Evolutionary conservation across 2,888 invertebrate genomes (phyloP), one percentile per base, ranked within the genome.

Genomic region (Altica lythri): DNA sequence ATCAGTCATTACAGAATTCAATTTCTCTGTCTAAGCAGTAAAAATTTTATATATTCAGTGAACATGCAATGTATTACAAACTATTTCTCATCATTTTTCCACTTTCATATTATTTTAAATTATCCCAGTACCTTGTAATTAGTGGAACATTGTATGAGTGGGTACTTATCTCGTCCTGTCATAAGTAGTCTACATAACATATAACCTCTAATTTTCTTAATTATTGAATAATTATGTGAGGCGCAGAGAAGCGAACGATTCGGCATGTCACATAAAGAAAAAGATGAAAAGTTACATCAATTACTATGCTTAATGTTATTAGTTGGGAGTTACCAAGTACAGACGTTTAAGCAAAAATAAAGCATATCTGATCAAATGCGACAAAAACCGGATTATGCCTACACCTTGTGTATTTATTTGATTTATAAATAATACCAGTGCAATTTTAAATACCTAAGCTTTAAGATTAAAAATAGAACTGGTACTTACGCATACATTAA

Each of bases 121-220:
- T 34, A 13, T 5, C 2, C 17, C n/a, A 17, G 37, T 19, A 38
- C 38, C 19, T 16, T 10, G 4, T 38, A 38, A 38, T 38, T 38
- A 38, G 5, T 18, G n/a, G 19, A 19, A 19, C 38, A 19, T 19
- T 12, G 18, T 19, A 38, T 16, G 27, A 3, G 16, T 30, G 13
- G 12, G 2, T 37, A 37, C 34, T 3, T 5, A 34, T 17, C 4
- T 12, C 19, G 13, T 19, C 38, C 22, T 19, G 38, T 38, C 38
- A 18, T 22, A 22, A 40, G 22, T 22, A 40, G 13, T 32, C 13
- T 19, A 45, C 27, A 38, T 29, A 45, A 45, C 32, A 45, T 16
- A 38, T 29, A 45, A 45, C 32, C 32, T 22, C 5, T 45, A 16
- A 55, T 49, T 50, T 44, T 32, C 38, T 32, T 55, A 40, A 55